Evolutionary conservation across 2,888 invertebrate species (phyloP).

Genomic region (Kryphioiulus occultus): DNA sequence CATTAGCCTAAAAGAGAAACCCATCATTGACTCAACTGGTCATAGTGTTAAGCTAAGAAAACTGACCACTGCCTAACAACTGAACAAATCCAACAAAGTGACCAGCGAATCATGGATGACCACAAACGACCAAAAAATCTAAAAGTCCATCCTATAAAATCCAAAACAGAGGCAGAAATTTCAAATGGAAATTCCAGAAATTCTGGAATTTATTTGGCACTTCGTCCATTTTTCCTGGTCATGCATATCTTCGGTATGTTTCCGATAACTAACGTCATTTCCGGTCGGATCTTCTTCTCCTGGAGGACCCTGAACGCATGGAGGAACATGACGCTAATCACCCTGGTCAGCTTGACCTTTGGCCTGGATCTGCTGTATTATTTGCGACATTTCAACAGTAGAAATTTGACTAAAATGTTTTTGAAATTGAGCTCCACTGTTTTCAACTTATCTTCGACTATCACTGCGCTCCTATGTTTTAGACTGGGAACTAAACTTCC

Average conservation of each 20-base stretch:
- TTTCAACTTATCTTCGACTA: background rate
- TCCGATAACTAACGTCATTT: conserved; percentile 9
- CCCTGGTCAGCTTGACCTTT: background rate
- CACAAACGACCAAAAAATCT: too few relatives aligned
- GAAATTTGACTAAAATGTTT: background rate
- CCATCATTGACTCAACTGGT: too few relatives aligned
- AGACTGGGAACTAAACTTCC: background rate
- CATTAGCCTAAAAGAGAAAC: too few relatives aligned
- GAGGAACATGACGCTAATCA: background rate
- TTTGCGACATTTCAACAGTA: background rate
- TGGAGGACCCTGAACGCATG: background rate
- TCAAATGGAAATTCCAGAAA: background rate
- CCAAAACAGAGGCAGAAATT: background rate
- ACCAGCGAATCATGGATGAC: too few relatives aligned
- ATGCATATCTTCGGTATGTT: background rate
- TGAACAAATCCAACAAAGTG: too few relatives aligned
- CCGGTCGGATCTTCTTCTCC: background rate
- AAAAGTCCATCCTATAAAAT: too few relatives aligned
- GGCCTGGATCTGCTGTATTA: background rate
- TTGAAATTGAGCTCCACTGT: background rate
- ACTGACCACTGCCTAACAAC: too few relatives aligned
- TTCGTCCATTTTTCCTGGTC: background rate
- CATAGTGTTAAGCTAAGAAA: too few relatives aligned
- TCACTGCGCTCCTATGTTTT: background rate
- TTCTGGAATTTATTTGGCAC: background rate